phyloP scores from a whole-genome alignment of 2,113 vertebrate genomes.

The Piaya cayana region DNA sequence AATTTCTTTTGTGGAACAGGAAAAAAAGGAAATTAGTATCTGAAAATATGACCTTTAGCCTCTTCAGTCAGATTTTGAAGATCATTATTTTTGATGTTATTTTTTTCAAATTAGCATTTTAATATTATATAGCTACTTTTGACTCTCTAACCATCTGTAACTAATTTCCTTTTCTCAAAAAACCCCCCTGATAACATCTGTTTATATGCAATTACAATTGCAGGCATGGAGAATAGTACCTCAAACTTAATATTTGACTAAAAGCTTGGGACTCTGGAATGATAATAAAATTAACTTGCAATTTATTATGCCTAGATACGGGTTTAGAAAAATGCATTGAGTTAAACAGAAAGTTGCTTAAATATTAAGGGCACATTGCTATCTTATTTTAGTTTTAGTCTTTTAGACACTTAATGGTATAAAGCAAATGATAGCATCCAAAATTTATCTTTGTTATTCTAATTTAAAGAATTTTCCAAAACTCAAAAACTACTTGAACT shows the following conservation, averaged over 20 bases:
- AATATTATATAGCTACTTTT: not conserved
- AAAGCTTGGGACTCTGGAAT: not conserved
- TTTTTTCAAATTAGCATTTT: slow-evolving; percentile 5
- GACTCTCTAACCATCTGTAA: not conserved
- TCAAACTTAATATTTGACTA: not conserved
- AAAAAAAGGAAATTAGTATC: not conserved
- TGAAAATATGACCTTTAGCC: not conserved
- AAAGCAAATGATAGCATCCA: not conserved
- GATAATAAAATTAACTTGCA: slow-evolving; percentile 1
- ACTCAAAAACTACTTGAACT: not conserved
- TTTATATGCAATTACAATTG: not conserved
- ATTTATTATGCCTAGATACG: not conserved
- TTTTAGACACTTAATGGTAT: not conserved
- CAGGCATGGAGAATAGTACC: not conserved
- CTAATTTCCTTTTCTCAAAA: slow-evolving; percentile 16
- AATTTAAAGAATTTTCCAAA: not conserved
- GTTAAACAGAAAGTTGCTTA: not conserved
- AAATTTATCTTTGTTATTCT: not conserved
- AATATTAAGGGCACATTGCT: not conserved
- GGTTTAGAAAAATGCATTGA: not conserved
- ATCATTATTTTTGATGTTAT: slow-evolving; percentile 5
- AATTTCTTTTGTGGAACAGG: not conserved
- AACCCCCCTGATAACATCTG: not conserved
- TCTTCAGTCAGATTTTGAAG: not conserved
- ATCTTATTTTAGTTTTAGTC: not conserved